Conservation (phyloP, 2,113 vertebrate species). For the Corythoichthys intestinalis region DNA sequence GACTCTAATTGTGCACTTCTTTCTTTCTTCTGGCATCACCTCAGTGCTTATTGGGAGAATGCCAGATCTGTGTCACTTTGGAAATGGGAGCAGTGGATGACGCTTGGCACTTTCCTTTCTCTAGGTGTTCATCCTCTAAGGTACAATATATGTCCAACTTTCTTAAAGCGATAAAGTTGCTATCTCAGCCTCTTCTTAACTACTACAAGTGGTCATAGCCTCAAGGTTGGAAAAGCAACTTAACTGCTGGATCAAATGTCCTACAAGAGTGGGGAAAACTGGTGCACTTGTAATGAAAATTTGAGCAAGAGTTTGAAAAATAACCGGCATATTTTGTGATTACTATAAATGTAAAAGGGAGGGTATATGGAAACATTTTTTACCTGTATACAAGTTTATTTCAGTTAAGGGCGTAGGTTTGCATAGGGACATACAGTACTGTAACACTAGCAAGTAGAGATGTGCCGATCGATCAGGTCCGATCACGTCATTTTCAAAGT, state of each 20-base stretch:
- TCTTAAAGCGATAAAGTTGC: constrained; percentile 34
- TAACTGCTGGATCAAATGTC: constrained; percentile 18
- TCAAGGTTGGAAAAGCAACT: constrained; percentile 22
- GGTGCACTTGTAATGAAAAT: neutral
- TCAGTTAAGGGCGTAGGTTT: too few species aligned
- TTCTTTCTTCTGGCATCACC: constrained; percentile 48
- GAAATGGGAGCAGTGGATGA: constrained; percentile 31
- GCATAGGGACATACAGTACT: too few species aligned
- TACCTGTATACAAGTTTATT: too few species aligned
- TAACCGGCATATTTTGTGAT: neutral
- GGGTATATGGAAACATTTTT: too few species aligned
- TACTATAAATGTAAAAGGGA: neutral
- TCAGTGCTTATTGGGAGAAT: constrained; percentile 46
- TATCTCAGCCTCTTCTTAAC: constrained; percentile 43
- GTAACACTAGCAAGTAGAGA: too few species aligned
- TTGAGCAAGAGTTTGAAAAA: neutral
- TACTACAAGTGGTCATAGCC: constrained; percentile 31
- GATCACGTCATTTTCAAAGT: too few species aligned
- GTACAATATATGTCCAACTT: constrained; percentile 35
- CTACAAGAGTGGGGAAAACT: constrained; percentile 2
- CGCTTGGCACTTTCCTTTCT: constrained; percentile 27
- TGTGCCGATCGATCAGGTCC: too few species aligned
- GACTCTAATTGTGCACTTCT: constrained; percentile 55
- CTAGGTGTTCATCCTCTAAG: constrained; percentile 21
- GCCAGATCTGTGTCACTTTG: constrained; percentile 30